Evolutionary conservation across 2,888 invertebrate genomes (phyloP).

Genomic region (Aphelenchoides bicaudatus): DNA sequence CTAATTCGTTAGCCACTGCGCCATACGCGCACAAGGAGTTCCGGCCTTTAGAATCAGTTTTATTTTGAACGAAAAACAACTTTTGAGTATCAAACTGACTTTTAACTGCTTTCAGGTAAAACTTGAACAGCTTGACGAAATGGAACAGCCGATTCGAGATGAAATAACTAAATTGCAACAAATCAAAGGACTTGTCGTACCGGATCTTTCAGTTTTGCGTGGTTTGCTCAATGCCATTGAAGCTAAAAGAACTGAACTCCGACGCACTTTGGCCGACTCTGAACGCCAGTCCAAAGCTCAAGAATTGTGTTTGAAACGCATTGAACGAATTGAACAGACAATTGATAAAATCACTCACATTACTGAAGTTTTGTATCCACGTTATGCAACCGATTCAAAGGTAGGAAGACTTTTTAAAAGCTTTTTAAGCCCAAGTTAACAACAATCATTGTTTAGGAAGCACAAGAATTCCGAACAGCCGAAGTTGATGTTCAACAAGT

Average conservation of each 20-base stretch:
- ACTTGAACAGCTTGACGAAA: slow-evolving; percentile 21
- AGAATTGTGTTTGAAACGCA: slow-evolving; percentile 3
- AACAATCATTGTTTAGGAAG: no score
- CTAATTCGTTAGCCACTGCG: no score
- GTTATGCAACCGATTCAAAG: background rate
- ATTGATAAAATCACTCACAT: background rate
- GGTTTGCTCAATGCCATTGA: slow-evolving; percentile 23
- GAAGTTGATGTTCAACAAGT: background rate
- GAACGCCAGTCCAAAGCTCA: slow-evolving; percentile 12
- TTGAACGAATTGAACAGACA: slow-evolving; percentile 15
- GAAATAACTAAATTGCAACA: slow-evolving; percentile 8
- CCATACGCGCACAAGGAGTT: no score
- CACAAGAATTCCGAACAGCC: background rate
- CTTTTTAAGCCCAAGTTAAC: no score
- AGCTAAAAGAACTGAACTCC: slow-evolving; percentile 14
- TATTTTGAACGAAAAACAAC: background rate
- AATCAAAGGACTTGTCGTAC: slow-evolving; percentile 19
- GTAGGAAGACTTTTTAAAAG: no score
- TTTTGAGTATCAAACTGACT: background rate
- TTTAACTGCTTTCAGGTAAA: slow-evolving; percentile 20
- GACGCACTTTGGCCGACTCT: background rate
- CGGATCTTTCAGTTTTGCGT: slow-evolving; percentile 6
- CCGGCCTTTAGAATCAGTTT: no score
- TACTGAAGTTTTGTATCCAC: background rate
- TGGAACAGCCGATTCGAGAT: slow-evolving; percentile 22